Evolutionary conservation across 2,888 invertebrate genomes (phyloP).

Genomic region (Archaeoteleia sp.): DNA sequence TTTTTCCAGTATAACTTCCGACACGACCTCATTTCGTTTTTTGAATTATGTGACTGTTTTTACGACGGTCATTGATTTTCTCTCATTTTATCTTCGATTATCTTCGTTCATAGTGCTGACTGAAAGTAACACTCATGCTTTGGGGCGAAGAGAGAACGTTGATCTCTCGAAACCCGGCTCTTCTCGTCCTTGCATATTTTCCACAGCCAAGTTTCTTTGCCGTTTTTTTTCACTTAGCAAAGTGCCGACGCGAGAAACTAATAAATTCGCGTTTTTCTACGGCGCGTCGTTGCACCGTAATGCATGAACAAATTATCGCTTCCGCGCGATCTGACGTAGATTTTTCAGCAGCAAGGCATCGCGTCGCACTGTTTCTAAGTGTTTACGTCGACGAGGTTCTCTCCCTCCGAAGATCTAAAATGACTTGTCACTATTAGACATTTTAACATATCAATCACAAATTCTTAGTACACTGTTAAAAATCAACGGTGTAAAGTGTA

Average conservation of each 20-base stretch:
- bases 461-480: too few relatives aligned
- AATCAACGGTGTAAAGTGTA: too few relatives aligned
- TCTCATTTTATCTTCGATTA: constrained; percentile 29
- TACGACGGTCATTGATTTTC: constrained; percentile 18
- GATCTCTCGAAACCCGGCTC: constrained; percentile 23
- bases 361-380: too few relatives aligned
- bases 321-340: constrained; percentile 21
- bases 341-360: constrained; percentile 16
- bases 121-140: constrained; percentile 20
- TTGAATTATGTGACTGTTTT: constrained; percentile 26
- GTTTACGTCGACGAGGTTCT: too few relatives aligned
- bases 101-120: constrained; percentile 11
- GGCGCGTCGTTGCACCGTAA: constrained; percentile 16
- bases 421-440: too few relatives aligned
- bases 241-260: constrained; percentile 32
- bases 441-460: too few relatives aligned
- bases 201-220: constrained; percentile 16
- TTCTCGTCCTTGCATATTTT: constrained; percentile 21
- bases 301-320: constrained; percentile 31
- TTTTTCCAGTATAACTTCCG: constrained; percentile 18
- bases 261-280: constrained; percentile 36
- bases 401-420: too few relatives aligned
- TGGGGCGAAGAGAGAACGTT: constrained; percentile 18
- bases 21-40: constrained; percentile 21
- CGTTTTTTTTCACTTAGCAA: constrained; percentile 29